Evolutionary conservation across 2,113 vertebrate genomes (phyloP).

Genomic region (Cyprinodon brontotheroides): DNA sequence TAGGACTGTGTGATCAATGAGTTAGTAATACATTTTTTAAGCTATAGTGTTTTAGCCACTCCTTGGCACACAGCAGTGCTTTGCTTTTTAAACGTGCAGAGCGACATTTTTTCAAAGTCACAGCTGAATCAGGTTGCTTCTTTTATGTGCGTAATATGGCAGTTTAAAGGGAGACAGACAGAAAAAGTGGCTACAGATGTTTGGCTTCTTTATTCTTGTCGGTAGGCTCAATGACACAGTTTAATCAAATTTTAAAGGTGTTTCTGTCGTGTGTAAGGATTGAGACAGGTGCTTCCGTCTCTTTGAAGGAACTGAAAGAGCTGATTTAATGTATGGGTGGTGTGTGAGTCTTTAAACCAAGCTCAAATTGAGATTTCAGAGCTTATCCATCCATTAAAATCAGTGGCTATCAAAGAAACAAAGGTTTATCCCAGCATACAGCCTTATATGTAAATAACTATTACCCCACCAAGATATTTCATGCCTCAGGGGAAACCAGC

Average conservation of each 20-base stretch:
- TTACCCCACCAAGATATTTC: not conserved
- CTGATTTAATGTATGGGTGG: slow-evolving; percentile 63
- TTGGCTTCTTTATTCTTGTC: slow-evolving; percentile 9
- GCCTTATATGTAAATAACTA: not conserved
- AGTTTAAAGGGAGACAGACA: slow-evolving; percentile 35
- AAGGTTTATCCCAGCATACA: not conserved
- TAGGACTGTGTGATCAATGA: no score
- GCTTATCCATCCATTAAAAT: slow-evolving; percentile 64
- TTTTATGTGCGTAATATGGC: slow-evolving; percentile 33
- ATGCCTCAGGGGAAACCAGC: not conserved
- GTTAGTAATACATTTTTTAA: no score
- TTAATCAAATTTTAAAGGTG: slow-evolving; percentile 14
- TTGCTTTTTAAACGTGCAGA: not conserved
- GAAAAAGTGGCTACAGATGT: slow-evolving; percentile 31
- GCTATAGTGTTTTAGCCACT: slow-evolving; percentile 1
- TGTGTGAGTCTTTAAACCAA: slow-evolving; percentile 47
- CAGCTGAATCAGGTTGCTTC: slow-evolving; percentile 33
- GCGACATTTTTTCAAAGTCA: slow-evolving; percentile 1
- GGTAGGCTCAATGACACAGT: not conserved
- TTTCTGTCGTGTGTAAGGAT: slow-evolving; percentile 6
- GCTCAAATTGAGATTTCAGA: slow-evolving; percentile 53
- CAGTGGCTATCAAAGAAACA: slow-evolving; percentile 63
- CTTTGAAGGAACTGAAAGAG: slow-evolving; percentile 57
- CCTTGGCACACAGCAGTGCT: slow-evolving; percentile 7
- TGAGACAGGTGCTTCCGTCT: slow-evolving; percentile 40